These are phyloP conservation scores for Macrotus californicus DNA, from an alignment of 2,113 vertebrate genomes.

Conservation along the genomic window DNA sequence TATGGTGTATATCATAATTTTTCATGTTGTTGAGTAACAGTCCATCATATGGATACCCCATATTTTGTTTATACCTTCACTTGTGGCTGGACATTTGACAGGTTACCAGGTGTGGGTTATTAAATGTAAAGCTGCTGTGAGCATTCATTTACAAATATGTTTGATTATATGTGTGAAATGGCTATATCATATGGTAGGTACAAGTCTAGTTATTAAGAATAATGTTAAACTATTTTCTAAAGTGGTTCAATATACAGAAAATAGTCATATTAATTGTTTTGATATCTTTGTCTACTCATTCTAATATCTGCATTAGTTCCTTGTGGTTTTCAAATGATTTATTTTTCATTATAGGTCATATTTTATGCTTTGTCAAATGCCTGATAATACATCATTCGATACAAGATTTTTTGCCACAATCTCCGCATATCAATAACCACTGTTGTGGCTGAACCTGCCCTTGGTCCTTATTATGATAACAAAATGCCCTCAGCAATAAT, in stretches of 20 bases:
- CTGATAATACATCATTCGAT: background rate
- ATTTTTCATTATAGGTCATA: background rate
- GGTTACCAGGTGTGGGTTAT: background rate
- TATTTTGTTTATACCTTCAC: background rate
- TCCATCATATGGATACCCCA: background rate
- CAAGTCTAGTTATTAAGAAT: background rate
- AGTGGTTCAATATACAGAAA: background rate
- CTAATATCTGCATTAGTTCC: background rate
- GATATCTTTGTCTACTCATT: background rate
- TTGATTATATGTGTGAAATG: background rate
- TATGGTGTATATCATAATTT: background rate
- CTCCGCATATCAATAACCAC: background rate
- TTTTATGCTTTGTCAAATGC: background rate
- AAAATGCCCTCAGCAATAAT: background rate
- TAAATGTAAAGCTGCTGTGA: background rate
- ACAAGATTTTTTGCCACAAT: background rate
- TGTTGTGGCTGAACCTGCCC: background rate
- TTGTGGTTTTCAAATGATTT: background rate
- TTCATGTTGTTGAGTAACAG: background rate
- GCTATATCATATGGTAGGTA: background rate
- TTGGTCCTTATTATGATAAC: background rate
- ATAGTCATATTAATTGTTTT: background rate
- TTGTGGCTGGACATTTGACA: background rate
- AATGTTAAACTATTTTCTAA: background rate
- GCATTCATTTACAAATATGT: background rate